Conservation (phyloP, 2,113 vertebrate genomes). For the Pollimyrus isidori region DNA sequence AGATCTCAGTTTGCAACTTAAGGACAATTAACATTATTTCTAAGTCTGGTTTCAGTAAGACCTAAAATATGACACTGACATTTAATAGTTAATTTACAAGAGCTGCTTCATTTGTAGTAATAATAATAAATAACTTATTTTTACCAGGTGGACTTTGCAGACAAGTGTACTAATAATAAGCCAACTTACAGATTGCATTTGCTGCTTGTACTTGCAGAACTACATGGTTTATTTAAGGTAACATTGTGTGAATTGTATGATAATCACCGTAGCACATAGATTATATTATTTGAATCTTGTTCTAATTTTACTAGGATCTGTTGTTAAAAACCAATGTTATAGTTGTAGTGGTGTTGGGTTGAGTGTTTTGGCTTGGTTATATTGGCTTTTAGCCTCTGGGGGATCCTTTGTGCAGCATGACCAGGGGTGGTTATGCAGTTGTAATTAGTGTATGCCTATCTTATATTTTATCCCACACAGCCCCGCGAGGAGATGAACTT, state of each 20-base stretch:
- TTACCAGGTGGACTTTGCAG: background rate
- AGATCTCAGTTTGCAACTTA: background rate
- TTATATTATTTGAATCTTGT: background rate
- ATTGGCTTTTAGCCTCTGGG: background rate
- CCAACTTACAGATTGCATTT: background rate
- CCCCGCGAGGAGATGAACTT: constrained; percentile 89
- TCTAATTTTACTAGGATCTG: background rate
- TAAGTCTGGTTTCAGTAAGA: background rate
- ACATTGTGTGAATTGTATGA: background rate
- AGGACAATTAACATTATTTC: background rate
- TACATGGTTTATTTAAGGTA: background rate
- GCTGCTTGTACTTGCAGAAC: background rate
- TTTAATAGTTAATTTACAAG: background rate
- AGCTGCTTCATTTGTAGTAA: background rate
- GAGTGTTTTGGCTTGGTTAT: background rate
- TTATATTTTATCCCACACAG: constrained; percentile 46
- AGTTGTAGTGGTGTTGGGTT: background rate
- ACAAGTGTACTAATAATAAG: background rate
- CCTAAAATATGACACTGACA: background rate
- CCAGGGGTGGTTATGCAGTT: background rate
- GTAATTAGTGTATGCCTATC: background rate
- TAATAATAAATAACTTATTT: background rate
- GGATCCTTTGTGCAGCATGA: background rate
- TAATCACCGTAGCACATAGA: background rate
- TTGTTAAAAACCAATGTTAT: background rate